These are phyloP conservation scores for Aleiodes leptofemur DNA, from an alignment of 2,888 invertebrate species.

Conservation along the genomic window DNA sequence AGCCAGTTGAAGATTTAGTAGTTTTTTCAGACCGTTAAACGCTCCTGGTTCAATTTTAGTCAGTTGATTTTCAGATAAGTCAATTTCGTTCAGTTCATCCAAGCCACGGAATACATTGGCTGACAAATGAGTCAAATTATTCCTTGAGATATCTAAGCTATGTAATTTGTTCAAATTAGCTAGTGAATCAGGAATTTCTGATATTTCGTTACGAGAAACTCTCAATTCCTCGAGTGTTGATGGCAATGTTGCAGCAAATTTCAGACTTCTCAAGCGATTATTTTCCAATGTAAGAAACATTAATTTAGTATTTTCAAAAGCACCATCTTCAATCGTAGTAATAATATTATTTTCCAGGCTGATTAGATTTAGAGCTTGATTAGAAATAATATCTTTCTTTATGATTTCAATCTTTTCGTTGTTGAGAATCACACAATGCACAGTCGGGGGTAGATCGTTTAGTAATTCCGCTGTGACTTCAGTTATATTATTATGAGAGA, in stretches of 20 bases:
- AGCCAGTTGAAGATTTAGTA: conserved; percentile 54
- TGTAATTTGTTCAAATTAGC: conserved; percentile 48
- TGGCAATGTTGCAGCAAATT: conserved; percentile 59
- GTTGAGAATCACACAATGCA: conserved; percentile 56
- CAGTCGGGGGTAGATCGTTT: conserved; percentile 61
- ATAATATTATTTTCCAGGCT: conserved; percentile 71
- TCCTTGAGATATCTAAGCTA: conserved; percentile 24
- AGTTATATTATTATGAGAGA: conserved; percentile 59
- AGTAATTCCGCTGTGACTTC: conserved; percentile 61
- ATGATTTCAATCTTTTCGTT: conserved; percentile 58
- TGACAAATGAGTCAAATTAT: conserved; percentile 39
- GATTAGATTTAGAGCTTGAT: conserved; percentile 67
- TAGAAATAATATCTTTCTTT: conserved; percentile 58
- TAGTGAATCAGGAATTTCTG: conserved; percentile 56
- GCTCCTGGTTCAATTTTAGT: conserved; percentile 45
- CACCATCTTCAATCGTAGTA: conserved; percentile 68
- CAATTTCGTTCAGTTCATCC: conserved; percentile 48
- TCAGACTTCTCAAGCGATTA: conserved; percentile 56
- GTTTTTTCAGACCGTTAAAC: conserved; percentile 51
- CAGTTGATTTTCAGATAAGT: conserved; percentile 49
- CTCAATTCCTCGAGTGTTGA: conserved; percentile 53
- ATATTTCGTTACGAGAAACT: conserved; percentile 56
- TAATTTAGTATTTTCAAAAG: conserved; percentile 71
- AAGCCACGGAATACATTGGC: conserved; percentile 46
- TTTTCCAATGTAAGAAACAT: conserved; percentile 49